Base-by-base conservation (phyloP, 2,888 invertebrate species). In the Trimorus sp. region DNA sequence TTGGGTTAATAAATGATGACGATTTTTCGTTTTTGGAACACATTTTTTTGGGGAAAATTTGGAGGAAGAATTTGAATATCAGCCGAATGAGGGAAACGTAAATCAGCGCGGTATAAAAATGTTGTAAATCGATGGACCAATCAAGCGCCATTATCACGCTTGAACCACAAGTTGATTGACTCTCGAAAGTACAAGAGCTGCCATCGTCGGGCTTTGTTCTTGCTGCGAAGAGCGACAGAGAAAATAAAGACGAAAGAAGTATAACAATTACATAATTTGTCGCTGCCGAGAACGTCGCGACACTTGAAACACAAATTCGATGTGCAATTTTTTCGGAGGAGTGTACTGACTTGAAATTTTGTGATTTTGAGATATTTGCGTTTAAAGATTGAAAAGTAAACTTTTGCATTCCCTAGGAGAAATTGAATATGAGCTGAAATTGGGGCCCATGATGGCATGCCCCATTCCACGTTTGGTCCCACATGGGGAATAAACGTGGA, bases 71-170 rank as follows among this genome's bases (percentile, higher is more conserved):
- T n/a, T n/a, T n/a, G n/a, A 26, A 26, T 26, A 26, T 26, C 2
- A 26, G 26, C 4, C 26, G 26, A 26, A 26, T 26, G 26, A 4
- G 26, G 1, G 26, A 26, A 3, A 3, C 26, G 26, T 26, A 40
- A 40, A 40, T 40, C 11, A 11, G 40, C 7, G 7, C 49, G 56
- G 56, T 63, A 58, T 48, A 74, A 79, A 74, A 79, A 79, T 74
- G 63, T 79, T 58, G 69, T 69, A 38, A 79, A 79, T 74, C 79
- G 79, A 79, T 79, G 69, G 74, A 51, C 66, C 79, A 69, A 81
- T 83, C 59, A 79, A 83, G 79, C 74, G 68, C 81, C 74, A 76
- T 83, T 81, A 81, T 83, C 76, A 58, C 83, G 80, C 76, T 76
- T 74, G 81, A 84, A 74, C 68, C 71, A 60, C 71, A 68, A 74